Evolutionary conservation across 2,797 vertebrate species (phyloP), one percentile per base, ranked within the genome.

Genomic region (Poeciliopsis paucimaculata): DNA sequence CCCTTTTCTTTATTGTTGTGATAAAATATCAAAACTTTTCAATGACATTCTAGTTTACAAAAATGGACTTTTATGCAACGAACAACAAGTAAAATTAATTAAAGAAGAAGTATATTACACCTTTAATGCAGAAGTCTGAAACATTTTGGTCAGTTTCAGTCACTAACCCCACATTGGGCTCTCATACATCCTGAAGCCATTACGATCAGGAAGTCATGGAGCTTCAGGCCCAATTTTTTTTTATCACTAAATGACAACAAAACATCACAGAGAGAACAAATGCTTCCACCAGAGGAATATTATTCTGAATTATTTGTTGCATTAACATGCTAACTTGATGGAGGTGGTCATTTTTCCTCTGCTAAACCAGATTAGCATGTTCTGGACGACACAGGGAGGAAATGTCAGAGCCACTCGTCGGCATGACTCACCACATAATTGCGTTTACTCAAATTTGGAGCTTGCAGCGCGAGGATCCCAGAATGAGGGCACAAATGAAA

Each of bases 311-410:
- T 76, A 87, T 78, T 86, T 41, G 55, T 23, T 68, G 57, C n/a
- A 80, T 93, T 85, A 82, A 34, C 87, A 88, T 87, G 75, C 20
- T 26, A 81, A 89, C 86, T 82, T 77, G 78, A 88, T 90, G 77
- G 53, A 75, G 80, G 78, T 66, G 81, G 62, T 70, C 75, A 79
- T 90, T 81, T 84, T 72, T 71, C 81, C 85, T 83, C 0, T 77
- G 53, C 12, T 72, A 85, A 88, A 92, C 72, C 16, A 70, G 80
- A 92, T 93, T 82, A 89, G 72, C 53, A 36, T 68, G 80, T 64
- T 72, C 68, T 77, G 74, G 75, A 82, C 55, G 81, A 79, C 81
- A 77, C 78, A 73, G 73, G 28, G 11, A 82, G 83, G 84, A 86
- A 85, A 82, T 23, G 81, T 71, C 70, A 18, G 76, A 51, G 64